Conservation (phyloP, 2,797 vertebrate genomes). For the Atherinosoma microstoma region DNA sequence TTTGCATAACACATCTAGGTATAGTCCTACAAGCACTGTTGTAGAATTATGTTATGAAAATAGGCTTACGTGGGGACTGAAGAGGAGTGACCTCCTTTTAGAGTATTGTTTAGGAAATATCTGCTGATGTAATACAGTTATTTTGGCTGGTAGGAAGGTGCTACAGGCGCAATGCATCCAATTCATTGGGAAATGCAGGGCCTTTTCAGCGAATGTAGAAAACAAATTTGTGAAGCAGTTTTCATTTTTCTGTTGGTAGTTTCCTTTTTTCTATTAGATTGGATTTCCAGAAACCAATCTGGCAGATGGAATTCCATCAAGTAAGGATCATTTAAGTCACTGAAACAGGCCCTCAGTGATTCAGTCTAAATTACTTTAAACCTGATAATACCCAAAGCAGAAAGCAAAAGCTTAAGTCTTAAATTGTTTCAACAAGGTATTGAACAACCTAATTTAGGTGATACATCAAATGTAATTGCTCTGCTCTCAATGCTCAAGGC, state of each 20-base stretch:
- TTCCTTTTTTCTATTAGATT: slow-evolving; percentile 26
- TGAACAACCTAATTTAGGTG: slow-evolving; percentile 72
- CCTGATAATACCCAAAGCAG: slow-evolving; percentile 64
- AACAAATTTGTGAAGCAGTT: not conserved
- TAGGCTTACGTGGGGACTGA: slow-evolving; percentile 64
- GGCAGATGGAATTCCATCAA: slow-evolving; percentile 55
- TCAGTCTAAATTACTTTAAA: slow-evolving; percentile 66
- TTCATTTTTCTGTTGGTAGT: slow-evolving; percentile 3
- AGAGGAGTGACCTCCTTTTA: slow-evolving; percentile 69
- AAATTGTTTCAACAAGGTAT: slow-evolving; percentile 76
- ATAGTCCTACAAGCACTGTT: slow-evolving; percentile 45
- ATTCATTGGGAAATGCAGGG: slow-evolving; percentile 50
- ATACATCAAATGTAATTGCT: slow-evolving; percentile 74
- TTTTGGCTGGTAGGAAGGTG: slow-evolving; percentile 52
- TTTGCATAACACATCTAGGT: slow-evolving; percentile 65
- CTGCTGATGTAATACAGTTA: slow-evolving; percentile 67
- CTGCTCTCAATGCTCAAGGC: slow-evolving; percentile 51
- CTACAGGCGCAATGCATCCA: slow-evolving; percentile 35
- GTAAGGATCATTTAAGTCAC: slow-evolving; percentile 45
- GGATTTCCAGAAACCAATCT: slow-evolving; percentile 49
- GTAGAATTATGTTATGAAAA: slow-evolving; percentile 54
- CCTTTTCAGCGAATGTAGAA: slow-evolving; percentile 27
- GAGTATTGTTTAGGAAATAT: slow-evolving; percentile 55
- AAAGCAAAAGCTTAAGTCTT: slow-evolving; percentile 68
- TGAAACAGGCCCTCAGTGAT: slow-evolving; percentile 45